phyloP scores from a whole-genome alignment of 2,888 invertebrate genomes.

The Acronicta psi region DNA sequence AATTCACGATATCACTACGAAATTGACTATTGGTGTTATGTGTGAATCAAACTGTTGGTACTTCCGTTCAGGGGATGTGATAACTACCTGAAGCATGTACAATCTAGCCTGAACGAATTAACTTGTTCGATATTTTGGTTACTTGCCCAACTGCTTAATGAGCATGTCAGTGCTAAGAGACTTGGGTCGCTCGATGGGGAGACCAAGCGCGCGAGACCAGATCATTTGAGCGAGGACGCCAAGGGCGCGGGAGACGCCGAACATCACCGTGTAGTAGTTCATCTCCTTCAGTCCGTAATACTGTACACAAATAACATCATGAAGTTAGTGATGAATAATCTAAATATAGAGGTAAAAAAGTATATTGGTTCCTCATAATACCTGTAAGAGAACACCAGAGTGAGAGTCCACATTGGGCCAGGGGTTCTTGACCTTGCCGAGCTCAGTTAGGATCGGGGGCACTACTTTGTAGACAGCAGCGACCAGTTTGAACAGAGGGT shows the following conservation, averaged over 20 bases:
- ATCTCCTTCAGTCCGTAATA: conserved; percentile 97
- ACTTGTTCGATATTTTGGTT: conserved; percentile 54
- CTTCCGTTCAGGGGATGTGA: conserved; percentile 47
- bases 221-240: conserved; percentile 95
- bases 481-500: conserved; percentile 97
- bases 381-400: conserved; percentile 97
- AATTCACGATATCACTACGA: conserved; percentile 38
- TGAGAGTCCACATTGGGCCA: conserved; percentile 99
- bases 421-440: conserved; percentile 99
- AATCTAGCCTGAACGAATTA: conserved; percentile 46
- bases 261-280: conserved; percentile 98
- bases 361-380: conserved; percentile 62
- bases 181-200: conserved; percentile 96
- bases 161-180: conserved; percentile 93
- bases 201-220: conserved; percentile 95
- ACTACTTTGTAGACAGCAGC: conserved; percentile 97
- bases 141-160: conserved; percentile 82
- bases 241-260: conserved; percentile 96
- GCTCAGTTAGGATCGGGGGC: conserved; percentile 96
- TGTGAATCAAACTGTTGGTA: conserved; percentile 68
- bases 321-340: conserved; percentile 4
- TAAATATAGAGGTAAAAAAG: neutral
- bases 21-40: conserved; percentile 67
- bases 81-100: conserved; percentile 27
- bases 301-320: conserved; percentile 84